Evolutionary conservation across 2,797 vertebrate genomes (phyloP), one percentile per base, ranked within the genome.

Genomic region (Syndactyla subalaris): DNA sequence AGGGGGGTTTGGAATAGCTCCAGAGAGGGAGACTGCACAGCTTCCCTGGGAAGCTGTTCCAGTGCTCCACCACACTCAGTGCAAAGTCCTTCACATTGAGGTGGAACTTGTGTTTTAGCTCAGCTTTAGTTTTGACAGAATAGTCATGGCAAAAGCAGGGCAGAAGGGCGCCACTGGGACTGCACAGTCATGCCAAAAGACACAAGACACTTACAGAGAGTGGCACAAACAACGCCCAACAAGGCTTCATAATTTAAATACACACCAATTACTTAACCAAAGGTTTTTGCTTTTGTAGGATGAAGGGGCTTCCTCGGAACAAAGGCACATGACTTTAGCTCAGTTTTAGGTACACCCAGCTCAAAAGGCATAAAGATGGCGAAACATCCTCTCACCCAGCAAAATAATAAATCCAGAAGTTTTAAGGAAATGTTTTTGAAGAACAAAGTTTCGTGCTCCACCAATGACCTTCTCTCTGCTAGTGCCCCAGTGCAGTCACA

Each of bases 261-360:
- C 30, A 52, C 57, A 94, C 16, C 79, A 85, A 55, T 4, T 39
- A 34, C 39, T 90, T 91, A 87, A 52, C 43, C 46, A 68, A 38
- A 57, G 38, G 12, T 80, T 90, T 93, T 59, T 49, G 38, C 48
- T 68, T 15, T 19, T 30, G 1, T 49, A 34, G 71, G 51, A 80
- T 68, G 38, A 46, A 59, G 51, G 22, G 4, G 57, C 71, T 93
- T 88, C 62, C 52, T 90, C 76, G 14, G 59, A 89, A 91, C 62
- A 77, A 65, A 91, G 48, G 32, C 63, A 89, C 36, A 9, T 30
- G 38, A 73, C 78, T 62, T 38, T 70, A 58, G 61, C 10, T 85
- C 72, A 23, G 36, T 57, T 81, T 66, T 41, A 88, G 55, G 27
- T 30, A 22, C 24, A 26, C 7, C 87, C 46, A 86, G 65, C n/a